These are phyloP conservation scores for Anoura caudifer DNA, from an alignment of 2,113 vertebrate genomes.

Conservation along the genomic window DNA sequence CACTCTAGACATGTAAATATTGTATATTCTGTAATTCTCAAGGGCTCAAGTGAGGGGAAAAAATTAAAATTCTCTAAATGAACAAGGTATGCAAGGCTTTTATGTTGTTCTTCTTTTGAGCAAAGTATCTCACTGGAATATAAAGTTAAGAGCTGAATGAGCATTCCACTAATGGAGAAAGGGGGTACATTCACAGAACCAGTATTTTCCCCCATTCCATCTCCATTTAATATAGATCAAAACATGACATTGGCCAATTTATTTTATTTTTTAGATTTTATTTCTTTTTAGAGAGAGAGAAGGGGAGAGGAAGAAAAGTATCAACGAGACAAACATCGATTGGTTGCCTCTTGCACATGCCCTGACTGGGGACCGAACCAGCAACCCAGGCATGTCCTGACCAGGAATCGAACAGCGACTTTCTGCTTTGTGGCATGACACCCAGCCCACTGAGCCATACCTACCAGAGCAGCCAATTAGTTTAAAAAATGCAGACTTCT, in stretches of 20 bases:
- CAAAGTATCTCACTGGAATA: background rate
- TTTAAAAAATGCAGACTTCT: background rate
- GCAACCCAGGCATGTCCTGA: too few species aligned
- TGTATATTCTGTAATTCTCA: background rate
- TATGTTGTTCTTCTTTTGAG: background rate
- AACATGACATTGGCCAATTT: background rate
- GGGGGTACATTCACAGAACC: background rate
- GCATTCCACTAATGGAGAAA: background rate
- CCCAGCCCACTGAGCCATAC: too few species aligned
- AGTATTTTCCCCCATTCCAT: background rate
- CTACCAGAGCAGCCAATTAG: too few species aligned
- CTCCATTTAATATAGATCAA: background rate
- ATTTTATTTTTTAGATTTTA: too few species aligned
- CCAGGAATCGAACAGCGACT: too few species aligned
- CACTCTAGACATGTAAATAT: background rate
- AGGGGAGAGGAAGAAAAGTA: too few species aligned
- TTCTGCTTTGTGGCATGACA: too few species aligned
- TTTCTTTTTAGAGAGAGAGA: too few species aligned
- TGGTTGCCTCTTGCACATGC: too few species aligned
- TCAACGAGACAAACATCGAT: too few species aligned
- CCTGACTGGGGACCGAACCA: too few species aligned
- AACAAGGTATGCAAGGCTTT: background rate
- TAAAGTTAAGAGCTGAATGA: background rate
- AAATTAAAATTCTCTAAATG: background rate
- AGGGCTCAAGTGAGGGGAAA: too few species aligned